Percentiles rank a stretch among this genome's conserved stretches.
Conservation (phyloP, 2,888 invertebrate genomes). For the Druceiella hillmani region DNA sequence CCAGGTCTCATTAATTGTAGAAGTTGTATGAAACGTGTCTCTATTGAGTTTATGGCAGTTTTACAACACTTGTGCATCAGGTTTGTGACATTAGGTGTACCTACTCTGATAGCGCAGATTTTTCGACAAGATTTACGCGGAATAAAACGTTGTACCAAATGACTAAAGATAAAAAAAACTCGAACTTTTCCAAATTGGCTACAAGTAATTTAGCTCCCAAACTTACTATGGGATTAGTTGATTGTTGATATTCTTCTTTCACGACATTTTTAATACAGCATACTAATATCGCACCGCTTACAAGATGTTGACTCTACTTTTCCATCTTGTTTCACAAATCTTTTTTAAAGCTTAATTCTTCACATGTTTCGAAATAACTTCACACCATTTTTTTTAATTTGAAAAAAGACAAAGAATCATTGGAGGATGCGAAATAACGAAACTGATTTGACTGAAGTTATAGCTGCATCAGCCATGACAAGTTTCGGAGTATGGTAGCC, state of each 20-base stretch:
- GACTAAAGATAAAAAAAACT: slow-evolving; percentile 1
- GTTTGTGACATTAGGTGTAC: slow-evolving; percentile 4
- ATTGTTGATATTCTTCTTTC: too few species aligned
- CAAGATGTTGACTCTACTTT: slow-evolving; percentile 13
- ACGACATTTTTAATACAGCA: slow-evolving; percentile 1
- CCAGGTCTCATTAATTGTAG: slow-evolving; percentile 1
- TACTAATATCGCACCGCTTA: slow-evolving; percentile 16
- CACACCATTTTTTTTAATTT: slow-evolving; percentile 10
- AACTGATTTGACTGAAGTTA: too few species aligned
- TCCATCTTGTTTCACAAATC: too few species aligned
- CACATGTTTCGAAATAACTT: slow-evolving; percentile 14
- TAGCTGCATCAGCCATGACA: slow-evolving; percentile 17
- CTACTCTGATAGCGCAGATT: neutral
- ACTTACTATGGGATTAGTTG: neutral
- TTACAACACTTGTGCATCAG: slow-evolving; percentile 1
- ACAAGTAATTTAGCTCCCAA: slow-evolving; percentile 4
- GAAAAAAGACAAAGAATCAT: slow-evolving; percentile 15
- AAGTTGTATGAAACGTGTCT: slow-evolving; percentile 3
- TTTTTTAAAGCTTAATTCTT: slow-evolving; percentile 14
- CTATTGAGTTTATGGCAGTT: slow-evolving; percentile 1
- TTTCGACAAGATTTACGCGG: slow-evolving; percentile 2
- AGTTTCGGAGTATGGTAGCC: slow-evolving; percentile 6
- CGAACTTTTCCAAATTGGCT: slow-evolving; percentile 1
- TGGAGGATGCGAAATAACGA: slow-evolving; percentile 18
- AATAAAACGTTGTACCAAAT: slow-evolving; percentile 7